Percentiles rank a stretch among this genome's conserved stretches.
phyloP scores from a whole-genome alignment of 2,888 invertebrate species.

The Sericinus montela region DNA sequence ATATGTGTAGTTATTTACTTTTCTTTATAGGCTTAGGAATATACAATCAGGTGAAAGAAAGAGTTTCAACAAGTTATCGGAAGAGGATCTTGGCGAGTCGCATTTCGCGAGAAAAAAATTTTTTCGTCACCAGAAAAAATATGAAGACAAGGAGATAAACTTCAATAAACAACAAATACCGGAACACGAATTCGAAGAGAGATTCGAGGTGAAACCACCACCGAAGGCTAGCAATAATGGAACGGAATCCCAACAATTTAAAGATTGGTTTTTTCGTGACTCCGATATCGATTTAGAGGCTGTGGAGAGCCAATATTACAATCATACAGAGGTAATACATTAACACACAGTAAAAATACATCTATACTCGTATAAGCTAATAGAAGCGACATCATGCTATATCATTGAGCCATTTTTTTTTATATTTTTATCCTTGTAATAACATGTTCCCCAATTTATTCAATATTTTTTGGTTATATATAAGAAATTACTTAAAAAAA shows the following conservation, averaged over 20 bases:
- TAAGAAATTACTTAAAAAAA: too few relatives aligned
- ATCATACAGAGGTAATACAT: constrained; percentile 43
- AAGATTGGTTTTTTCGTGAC: constrained; percentile 67
- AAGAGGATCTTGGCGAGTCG: constrained; percentile 36
- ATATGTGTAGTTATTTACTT: too few relatives aligned
- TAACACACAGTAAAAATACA: too few relatives aligned
- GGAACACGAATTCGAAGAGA: constrained; percentile 80
- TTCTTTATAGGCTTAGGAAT: constrained; percentile 48
- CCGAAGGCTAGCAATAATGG: constrained; percentile 41
- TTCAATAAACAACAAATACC: constrained; percentile 63
- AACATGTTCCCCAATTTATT: too few relatives aligned
- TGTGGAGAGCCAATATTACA: constrained; percentile 48
- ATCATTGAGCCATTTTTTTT: too few relatives aligned
- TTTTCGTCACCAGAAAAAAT: constrained; percentile 66
- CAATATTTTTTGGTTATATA: too few relatives aligned
- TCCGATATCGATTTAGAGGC: constrained; percentile 61
- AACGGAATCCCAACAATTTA: constrained; percentile 41
- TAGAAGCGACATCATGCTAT: too few relatives aligned
- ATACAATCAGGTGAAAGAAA: constrained; percentile 54
- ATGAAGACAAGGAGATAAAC: constrained; percentile 30
- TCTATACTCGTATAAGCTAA: too few relatives aligned
- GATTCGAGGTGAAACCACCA: constrained; percentile 76
- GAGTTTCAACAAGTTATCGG: constrained; percentile 39
- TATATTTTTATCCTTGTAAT: too few relatives aligned
- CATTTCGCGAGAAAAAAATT: constrained; percentile 50